Conservation (phyloP, 2,888 invertebrate genomes). For the Ophioninae sp. region DNA sequence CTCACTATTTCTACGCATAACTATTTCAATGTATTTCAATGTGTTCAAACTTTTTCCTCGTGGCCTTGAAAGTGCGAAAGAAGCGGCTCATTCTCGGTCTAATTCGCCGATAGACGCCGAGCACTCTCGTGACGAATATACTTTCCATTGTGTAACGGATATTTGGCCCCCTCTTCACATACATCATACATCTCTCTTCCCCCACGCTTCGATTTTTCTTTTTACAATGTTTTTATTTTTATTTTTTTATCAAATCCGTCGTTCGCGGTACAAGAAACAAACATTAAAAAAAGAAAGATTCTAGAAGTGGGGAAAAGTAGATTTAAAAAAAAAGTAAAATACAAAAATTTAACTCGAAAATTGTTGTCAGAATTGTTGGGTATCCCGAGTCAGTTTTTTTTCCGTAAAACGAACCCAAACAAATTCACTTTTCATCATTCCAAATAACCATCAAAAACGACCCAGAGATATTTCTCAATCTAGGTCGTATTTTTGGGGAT, state of each 20-base stretch:
- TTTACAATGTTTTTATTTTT: not conserved
- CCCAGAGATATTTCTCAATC: no score
- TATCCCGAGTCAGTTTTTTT: not conserved
- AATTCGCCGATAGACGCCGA: constrained; percentile 76
- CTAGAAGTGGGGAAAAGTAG: no score
- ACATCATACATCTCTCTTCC: not conserved
- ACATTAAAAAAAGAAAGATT: no score
- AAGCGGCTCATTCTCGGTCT: constrained; percentile 77
- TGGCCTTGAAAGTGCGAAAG: constrained; percentile 76
- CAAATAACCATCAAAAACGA: no score
- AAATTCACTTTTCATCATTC: no score
- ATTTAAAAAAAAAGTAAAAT: no score
- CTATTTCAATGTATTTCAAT: not conserved
- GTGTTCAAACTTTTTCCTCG: constrained; percentile 65
- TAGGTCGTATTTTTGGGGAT: no score
- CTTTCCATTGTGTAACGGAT: constrained; percentile 81
- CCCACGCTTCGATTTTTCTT: not conserved
- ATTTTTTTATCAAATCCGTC: not conserved
- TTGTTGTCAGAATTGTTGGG: not conserved
- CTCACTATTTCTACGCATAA: constrained; percentile 13
- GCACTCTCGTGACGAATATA: constrained; percentile 75
- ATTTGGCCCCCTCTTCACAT: constrained; percentile 58
- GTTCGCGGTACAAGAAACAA: no score
- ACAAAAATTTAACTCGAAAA: not conserved
- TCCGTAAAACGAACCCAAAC: not conserved